These are phyloP conservation scores for Bradysia coprophila DNA, from an alignment of 1,140 invertebrate genomes.

Conservation along the genomic window DNA sequence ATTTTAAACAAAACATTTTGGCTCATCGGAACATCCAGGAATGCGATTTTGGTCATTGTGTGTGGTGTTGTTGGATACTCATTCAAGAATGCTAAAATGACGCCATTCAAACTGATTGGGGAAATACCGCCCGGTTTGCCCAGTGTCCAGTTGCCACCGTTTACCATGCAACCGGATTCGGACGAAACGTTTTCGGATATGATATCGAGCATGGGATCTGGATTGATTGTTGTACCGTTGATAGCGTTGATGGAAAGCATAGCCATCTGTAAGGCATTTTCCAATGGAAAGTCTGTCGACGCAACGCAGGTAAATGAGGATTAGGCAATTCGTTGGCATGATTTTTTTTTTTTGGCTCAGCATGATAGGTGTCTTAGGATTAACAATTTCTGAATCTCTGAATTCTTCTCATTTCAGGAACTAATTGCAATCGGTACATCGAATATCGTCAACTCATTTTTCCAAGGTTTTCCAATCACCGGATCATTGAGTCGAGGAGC, in stretches of 20 bases:
- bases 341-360: no score
- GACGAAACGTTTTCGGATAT: conserved; percentile 41
- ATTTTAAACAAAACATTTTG: conserved; percentile 34
- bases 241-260: conserved; percentile 68
- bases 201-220: conserved; percentile 50
- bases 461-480: conserved; percentile 68
- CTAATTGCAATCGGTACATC: conserved; percentile 61
- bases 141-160: conserved; percentile 37
- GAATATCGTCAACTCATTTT: conserved; percentile 77
- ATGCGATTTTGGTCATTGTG: conserved; percentile 56
- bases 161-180: conserved; percentile 31
- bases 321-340: no score
- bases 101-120: conserved; percentile 23
- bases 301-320: no score
- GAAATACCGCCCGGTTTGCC: conserved; percentile 51
- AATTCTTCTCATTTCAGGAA: no score
- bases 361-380: no score
- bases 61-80: conserved; percentile 39
- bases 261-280: conserved; percentile 62
- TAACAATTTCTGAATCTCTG: no score
- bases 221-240: conserved; percentile 58
- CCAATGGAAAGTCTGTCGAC: conserved; percentile 61
- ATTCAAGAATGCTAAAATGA: conserved; percentile 7
- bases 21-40: conserved; percentile 47
- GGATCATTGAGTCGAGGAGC: conserved; percentile 73